A percentile compares a stretch with the other conserved stretches of the same genome.
Evolutionary conservation across 2,797 vertebrate genomes (phyloP).

Genomic region (Lacerta viridis): DNA sequence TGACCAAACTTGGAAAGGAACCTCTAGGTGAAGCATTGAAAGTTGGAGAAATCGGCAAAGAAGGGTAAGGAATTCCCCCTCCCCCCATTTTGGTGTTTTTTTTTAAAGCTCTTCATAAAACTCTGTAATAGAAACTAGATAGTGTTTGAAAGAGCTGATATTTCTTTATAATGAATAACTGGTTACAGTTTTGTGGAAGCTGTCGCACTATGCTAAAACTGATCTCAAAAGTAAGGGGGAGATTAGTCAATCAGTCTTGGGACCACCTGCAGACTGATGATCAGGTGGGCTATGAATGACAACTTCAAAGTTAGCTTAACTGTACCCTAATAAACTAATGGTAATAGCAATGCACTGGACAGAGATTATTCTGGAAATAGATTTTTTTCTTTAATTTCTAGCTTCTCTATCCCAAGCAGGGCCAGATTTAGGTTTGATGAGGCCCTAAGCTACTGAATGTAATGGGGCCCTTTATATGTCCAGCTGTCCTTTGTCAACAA

Average conservation of each 20-base stretch:
- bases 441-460: no score
- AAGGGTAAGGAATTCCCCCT: conserved; percentile 89
- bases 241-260: background rate
- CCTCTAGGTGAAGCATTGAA: conserved; percentile 86
- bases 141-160: background rate
- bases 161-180: background rate
- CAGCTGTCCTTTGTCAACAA: no score
- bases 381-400: background rate
- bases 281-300: background rate
- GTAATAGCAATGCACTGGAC: background rate
- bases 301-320: background rate
- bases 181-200: background rate
- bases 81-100: background rate
- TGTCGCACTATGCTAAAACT: background rate
- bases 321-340: background rate
- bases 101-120: background rate
- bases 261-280: background rate
- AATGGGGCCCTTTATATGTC: no score
- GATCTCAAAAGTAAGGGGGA: background rate
- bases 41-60: conserved; percentile 90
- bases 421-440: no score
- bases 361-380: background rate
- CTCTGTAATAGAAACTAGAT: background rate
- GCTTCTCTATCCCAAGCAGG: background rate
- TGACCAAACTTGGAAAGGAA: conserved; percentile 95